Percentiles rank a stretch among this genome's conserved stretches.
phyloP scores from a whole-genome alignment of 2,113 vertebrate species.

The Raja brachyura region DNA sequence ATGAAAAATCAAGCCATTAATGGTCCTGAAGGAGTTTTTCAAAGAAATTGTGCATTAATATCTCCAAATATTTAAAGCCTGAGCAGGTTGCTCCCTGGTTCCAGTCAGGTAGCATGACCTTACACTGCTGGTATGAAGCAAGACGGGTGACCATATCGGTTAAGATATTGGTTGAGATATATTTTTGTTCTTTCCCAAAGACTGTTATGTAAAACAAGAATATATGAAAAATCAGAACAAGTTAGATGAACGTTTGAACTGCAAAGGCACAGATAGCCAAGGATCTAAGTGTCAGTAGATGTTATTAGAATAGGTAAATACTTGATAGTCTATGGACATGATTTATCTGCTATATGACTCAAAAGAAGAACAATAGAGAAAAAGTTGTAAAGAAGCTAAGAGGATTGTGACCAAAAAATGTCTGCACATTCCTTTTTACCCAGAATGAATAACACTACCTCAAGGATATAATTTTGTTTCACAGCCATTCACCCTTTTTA shows the following conservation, averaged over 20 bases:
- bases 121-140: background rate
- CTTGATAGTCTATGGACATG: too few relatives aligned
- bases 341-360: too few relatives aligned
- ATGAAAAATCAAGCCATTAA: background rate
- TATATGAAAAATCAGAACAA: background rate
- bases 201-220: background rate
- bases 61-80: background rate
- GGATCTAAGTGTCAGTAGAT: too few relatives aligned
- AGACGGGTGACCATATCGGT: background rate
- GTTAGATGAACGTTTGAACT: too few relatives aligned
- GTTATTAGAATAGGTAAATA: too few relatives aligned
- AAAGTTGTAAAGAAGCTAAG: slow-evolving; percentile 1
- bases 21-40: too few relatives aligned
- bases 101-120: background rate
- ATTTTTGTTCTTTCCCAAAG: too few relatives aligned
- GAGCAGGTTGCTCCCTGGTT: too few relatives aligned
- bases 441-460: background rate
- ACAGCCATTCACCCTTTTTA: background rate
- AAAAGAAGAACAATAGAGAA: background rate
- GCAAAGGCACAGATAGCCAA: too few relatives aligned
- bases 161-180: background rate
- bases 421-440: background rate
- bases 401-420: slow-evolving; percentile 6
- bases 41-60: background rate
- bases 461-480: background rate